Evolutionary conservation across 2,888 invertebrate genomes (phyloP).

Genomic region (Callinectes sapidus): DNA sequence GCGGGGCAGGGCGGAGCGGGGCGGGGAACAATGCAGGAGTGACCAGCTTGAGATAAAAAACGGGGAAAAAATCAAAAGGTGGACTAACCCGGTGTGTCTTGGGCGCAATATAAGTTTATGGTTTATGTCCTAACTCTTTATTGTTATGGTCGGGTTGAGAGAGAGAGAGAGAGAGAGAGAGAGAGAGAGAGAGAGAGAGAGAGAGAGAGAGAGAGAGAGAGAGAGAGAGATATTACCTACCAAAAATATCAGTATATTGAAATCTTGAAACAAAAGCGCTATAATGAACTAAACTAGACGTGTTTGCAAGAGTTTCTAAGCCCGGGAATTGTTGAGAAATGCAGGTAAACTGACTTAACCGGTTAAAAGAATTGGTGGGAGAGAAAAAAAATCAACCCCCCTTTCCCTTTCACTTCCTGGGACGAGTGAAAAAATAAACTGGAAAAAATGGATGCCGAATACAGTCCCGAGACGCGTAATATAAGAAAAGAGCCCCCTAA

Average conservation of each 20-base stretch:
- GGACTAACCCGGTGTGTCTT: slow-evolving; percentile 30
- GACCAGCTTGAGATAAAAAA: slow-evolving; percentile 32
- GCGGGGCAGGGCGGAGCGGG: not conserved
- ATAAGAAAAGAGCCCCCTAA: too few species aligned
- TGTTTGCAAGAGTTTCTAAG: not conserved
- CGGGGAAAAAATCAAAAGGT: not conserved
- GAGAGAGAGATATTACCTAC: not conserved
- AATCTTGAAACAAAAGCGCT: not conserved
- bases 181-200: slow-evolving; percentile 37
- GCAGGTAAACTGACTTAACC: not conserved
- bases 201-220: slow-evolving; percentile 36
- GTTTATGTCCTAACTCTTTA: slow-evolving; percentile 71
- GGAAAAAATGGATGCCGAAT: too few species aligned
- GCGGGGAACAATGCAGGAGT: slow-evolving; percentile 43
- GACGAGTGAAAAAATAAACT: too few species aligned
- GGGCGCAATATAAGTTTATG: slow-evolving; percentile 63
- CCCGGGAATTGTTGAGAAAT: not conserved
- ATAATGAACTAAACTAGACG: not conserved
- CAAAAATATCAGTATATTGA: too few species aligned
- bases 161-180: slow-evolving; percentile 37
- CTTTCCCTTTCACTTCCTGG: not conserved
- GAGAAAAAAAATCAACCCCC: not conserved
- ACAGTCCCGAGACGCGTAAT: too few species aligned
- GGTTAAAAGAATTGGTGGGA: not conserved
- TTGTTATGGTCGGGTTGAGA: slow-evolving; percentile 62